A percentile compares a stretch with the other conserved stretches of the same genome.
Evolutionary conservation across 2,797 vertebrate species (phyloP).

Genomic region (Bradypodion pumilum): DNA sequence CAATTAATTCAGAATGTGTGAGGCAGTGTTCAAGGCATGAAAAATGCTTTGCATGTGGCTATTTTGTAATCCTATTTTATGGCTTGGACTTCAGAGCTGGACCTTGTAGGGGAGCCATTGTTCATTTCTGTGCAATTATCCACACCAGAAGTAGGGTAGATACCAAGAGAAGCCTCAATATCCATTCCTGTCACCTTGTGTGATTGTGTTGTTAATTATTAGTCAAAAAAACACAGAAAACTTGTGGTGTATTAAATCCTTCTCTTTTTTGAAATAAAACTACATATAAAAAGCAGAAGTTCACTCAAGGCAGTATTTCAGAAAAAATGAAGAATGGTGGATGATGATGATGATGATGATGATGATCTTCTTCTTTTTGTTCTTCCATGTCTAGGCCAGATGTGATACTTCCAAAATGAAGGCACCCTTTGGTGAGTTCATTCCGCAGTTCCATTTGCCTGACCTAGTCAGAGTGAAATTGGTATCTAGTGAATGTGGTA

Average conservation of each 20-base stretch:
- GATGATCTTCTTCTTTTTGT: no score
- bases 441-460: no score
- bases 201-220: constrained; percentile 8
- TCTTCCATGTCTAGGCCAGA: no score
- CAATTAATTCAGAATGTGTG: constrained; percentile 35
- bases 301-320: neutral
- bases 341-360: no score
- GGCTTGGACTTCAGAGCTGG: constrained; percentile 29
- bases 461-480: neutral
- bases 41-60: neutral
- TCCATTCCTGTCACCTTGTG: neutral
- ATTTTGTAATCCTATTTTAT: constrained; percentile 36
- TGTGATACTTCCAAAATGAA: no score
- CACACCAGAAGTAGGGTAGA: constrained; percentile 12
- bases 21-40: neutral
- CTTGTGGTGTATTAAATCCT: neutral
- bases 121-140: constrained; percentile 50
- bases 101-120: constrained; percentile 1
- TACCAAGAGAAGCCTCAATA: constrained; percentile 29
- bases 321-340: no score
- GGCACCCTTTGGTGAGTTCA: no score
- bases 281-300: neutral
- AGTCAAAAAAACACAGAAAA: neutral
- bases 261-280: neutral
- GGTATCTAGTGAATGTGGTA: neutral